A percentile compares a stretch with the other conserved stretches of the same genome.
Conservation (phyloP, 92 coral and sea anemone genomes). For the Scolanthus callimorphus region DNA sequence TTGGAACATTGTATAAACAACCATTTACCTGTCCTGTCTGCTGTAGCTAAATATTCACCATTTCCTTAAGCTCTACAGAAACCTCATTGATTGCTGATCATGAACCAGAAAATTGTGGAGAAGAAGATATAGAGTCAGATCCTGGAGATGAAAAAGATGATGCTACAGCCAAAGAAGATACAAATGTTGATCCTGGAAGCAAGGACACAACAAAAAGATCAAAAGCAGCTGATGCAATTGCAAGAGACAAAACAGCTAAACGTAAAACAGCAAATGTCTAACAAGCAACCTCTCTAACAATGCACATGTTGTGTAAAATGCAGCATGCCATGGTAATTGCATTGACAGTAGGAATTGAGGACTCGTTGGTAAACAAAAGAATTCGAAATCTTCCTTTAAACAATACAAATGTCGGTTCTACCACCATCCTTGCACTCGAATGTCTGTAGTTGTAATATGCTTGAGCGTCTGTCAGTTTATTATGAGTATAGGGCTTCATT, state of each 20-base stretch:
- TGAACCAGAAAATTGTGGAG: constrained; percentile 18
- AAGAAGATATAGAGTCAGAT: not conserved
- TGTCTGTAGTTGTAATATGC: too few relatives aligned
- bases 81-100: constrained; percentile 18
- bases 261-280: constrained; percentile 5
- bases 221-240: constrained; percentile 3
- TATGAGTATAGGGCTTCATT: too few relatives aligned
- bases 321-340: too few relatives aligned
- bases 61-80: constrained; percentile 14
- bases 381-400: too few relatives aligned
- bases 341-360: too few relatives aligned
- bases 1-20: constrained; percentile 15
- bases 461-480: too few relatives aligned
- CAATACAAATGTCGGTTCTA: too few relatives aligned
- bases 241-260: constrained; percentile 4
- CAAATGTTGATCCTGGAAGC: not conserved
- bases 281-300: not conserved
- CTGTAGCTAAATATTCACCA: constrained; percentile 12
- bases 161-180: not conserved
- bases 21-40: constrained; percentile 18
- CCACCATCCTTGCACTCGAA: too few relatives aligned
- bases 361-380: too few relatives aligned
- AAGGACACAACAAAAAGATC: not conserved
- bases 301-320: too few relatives aligned
- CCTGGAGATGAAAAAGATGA: not conserved